Percentiles rank a stretch among this genome's conserved stretches.
These are phyloP conservation scores for Quadriops clusia DNA, from an alignment of 2,888 invertebrate species.

Conservation along the genomic window DNA sequence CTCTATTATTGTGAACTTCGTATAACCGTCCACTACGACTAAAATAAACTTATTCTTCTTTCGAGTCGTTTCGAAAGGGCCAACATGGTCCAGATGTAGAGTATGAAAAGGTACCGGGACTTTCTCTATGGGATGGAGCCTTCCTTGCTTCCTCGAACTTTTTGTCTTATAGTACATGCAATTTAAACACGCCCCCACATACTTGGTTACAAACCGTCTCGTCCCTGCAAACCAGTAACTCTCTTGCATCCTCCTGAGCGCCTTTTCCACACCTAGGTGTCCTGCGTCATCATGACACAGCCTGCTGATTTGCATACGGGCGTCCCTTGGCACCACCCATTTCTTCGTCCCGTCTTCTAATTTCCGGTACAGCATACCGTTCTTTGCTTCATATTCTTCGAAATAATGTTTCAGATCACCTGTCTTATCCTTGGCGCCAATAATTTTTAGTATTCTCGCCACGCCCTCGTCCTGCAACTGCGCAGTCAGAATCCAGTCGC, in stretches of 20 bases:
- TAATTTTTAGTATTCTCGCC: conserved; percentile 8
- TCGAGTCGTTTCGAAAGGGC: conserved; percentile 1
- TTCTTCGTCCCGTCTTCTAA: background rate
- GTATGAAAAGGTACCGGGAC: conserved; percentile 9
- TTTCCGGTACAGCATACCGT: conserved; percentile 1
- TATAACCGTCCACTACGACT: conserved; percentile 4
- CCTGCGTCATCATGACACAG: conserved; percentile 17
- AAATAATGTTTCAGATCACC: conserved; percentile 16
- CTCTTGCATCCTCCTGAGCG: conserved; percentile 11
- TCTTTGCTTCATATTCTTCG: conserved; percentile 9
- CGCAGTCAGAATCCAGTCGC: conserved; percentile 6
- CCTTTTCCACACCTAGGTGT: conserved; percentile 17
- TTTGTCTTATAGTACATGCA: conserved; percentile 21
- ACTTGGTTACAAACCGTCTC: conserved; percentile 21
- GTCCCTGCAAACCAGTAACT: conserved; percentile 19
- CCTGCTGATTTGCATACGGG: conserved; percentile 15
- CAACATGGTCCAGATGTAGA: conserved; percentile 6
- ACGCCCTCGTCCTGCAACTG: conserved; percentile 9
- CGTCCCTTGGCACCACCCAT: conserved; percentile 11
- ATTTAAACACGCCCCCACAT: conserved; percentile 23
- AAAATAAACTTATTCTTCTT: conserved; percentile 12
- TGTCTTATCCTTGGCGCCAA: conserved; percentile 8
- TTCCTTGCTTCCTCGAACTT: conserved; percentile 18
- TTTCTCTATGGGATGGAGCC: conserved; percentile 22
- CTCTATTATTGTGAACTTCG: conserved; percentile 4